A percentile compares a stretch with the other conserved stretches of the same genome.
phyloP scores from a whole-genome alignment of 2,113 vertebrate species.

The Ia io region DNA sequence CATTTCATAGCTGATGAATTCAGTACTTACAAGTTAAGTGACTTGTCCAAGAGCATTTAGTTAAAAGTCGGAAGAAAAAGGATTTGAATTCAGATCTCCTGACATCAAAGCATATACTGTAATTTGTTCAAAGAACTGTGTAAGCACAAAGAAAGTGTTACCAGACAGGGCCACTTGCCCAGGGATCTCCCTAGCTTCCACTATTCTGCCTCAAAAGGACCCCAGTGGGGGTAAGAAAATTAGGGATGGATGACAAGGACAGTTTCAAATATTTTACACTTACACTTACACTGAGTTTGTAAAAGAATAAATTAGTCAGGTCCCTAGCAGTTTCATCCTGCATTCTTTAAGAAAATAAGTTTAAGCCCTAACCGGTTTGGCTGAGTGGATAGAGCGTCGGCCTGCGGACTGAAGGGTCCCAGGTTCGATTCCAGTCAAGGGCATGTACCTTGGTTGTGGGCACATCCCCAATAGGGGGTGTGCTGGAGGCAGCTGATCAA shows the following conservation, averaged over 20 bases:
- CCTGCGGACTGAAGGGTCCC: too few species aligned
- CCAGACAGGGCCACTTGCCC: too few species aligned
- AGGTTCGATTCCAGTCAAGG: too few species aligned
- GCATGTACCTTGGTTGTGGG: too few species aligned
- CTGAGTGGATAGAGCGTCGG: too few species aligned
- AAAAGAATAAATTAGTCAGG: neutral
- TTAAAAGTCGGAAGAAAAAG: neutral
- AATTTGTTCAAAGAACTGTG: neutral
- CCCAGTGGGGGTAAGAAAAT: neutral
- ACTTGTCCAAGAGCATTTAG: neutral
- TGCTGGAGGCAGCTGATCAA: too few species aligned
- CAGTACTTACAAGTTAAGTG: neutral
- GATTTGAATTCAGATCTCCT: neutral
- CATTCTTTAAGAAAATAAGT: slow-evolving; percentile 23
- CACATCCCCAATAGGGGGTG: too few species aligned
- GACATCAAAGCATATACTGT: neutral
- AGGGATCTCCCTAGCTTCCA: too few species aligned
- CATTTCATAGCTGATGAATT: neutral
- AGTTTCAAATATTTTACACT: neutral
- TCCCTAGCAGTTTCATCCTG: neutral
- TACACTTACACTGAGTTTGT: neutral
- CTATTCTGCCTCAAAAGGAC: neutral
- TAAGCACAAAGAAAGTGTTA: neutral
- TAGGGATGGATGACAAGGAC: neutral
- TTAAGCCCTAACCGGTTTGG: too few species aligned